Evolutionary conservation across 2,888 invertebrate species (phyloP), one percentile per base, ranked within the genome.

Genomic region (Heteromyza rotundicornis): DNA sequence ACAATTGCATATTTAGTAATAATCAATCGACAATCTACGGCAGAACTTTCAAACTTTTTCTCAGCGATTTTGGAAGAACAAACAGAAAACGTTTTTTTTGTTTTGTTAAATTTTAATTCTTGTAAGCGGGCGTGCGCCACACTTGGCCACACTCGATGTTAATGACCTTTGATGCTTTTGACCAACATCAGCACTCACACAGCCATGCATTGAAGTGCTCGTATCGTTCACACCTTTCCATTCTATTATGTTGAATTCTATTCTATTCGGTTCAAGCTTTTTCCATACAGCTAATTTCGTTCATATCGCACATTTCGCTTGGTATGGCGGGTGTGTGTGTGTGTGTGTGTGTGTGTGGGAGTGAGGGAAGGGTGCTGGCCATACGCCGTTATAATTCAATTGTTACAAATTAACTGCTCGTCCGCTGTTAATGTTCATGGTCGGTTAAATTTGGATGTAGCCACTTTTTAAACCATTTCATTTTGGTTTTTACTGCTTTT

Each of bases 381-480:
- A n/a, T n/a, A n/a, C 49, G 65, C 68, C 68, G 71, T 67, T 70
- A 71, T 70, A 71, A 69, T 76, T 76, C 76, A 76, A 74, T 74
- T 74, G 74, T 76, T 72, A 69, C 64, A 73, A 75, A 75, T 76
- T 74, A 73, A 66, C 62, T 68, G 54, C 49, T 40, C 59, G 57
- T 49, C 19, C 36, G 40, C 40, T 14, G 14, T n/a, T 8, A 7
- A 40, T n/a, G 40, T n/a, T 40, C 40, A 14, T n/a, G 40, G 40
- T 40, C 40, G n/a, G 40, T n/a, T 40, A 40, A 40, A 2, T n/a
- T 40, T 47, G 2, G 2, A 17, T 19, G 17, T 20, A 19, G 7
- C 3, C 40, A n/a, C n/a, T 12, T n/a, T 40, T 40, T n/a, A 14
- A 7, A 8, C 3, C 3, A n/a, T 40, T 47, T 47, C 20, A 19